Base-by-base conservation (phyloP, 2,888 invertebrate species). In the Ptychoptera albimana region DNA sequence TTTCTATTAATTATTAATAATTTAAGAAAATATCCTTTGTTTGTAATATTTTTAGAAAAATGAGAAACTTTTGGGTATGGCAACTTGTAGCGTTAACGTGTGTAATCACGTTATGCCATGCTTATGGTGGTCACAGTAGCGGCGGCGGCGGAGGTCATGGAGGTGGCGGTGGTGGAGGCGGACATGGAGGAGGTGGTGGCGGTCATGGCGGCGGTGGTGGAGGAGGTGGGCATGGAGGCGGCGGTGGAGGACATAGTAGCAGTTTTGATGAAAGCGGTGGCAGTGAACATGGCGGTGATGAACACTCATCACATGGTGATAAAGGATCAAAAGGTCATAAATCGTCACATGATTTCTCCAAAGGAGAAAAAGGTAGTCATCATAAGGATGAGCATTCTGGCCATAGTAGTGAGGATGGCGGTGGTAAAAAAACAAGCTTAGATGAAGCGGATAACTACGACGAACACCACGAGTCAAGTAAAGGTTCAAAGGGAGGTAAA, bases 311-410 rank as follows among this genome's bases (percentile, higher is more conserved):
- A 45, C 57, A 83, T 56, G 83, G 80, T 1, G 78, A 80, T 49
- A 83, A 86, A 56, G 81, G 79, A 1, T 81, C 82, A 47, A 84
- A 85, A 54, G 86, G 85, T 0, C 78, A 83, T 64, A 80, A 82
- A 56, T 74, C 75, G 16, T 73, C 78, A 52, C 81, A 83, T 57
- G 77, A 83, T 55, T 82, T 82, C 66, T 80, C 84, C 51, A 79
- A 84, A 57, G 83, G 78, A 6, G 82, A 82, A 37, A 80, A 82
- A 55, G 83, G 84, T 11, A 71, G 80, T 45, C 78, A 85, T 56
- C 84, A 79, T 29, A 81, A 83, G 56, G 80, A 84, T 54, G 80
- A 83, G 54, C 80, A 84, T 55, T 77, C 76, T 48, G 81, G 81
- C 9, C 79, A 83, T 56, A 79, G 83, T 61, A 76, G 74, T 47